A percentile compares a stretch with the other conserved stretches of the same genome.
Evolutionary conservation across 1,140 invertebrate species (phyloP).

Genomic region (Drosophila nasuta): DNA sequence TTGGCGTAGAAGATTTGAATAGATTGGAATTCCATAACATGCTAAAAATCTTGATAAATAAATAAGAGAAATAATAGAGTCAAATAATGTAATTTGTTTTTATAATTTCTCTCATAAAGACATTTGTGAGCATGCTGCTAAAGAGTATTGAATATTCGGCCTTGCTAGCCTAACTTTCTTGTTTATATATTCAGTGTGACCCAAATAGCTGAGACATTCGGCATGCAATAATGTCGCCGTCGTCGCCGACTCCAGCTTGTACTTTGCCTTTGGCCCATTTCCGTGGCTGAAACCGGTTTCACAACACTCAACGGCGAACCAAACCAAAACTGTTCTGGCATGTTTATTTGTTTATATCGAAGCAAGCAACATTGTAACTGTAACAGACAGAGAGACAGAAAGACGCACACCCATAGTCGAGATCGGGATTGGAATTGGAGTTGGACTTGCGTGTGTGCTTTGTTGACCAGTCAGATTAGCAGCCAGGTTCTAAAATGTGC

Average conservation of each 20-base stretch:
- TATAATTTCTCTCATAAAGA: too few species aligned
- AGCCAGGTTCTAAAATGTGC: conserved; percentile 68
- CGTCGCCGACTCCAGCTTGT: conserved; percentile 28
- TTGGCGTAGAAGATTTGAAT: neutral
- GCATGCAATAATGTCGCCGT: conserved; percentile 55
- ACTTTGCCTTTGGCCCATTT: conserved; percentile 56
- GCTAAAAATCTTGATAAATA: too few species aligned
- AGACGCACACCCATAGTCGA: conserved; percentile 15
- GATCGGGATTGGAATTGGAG: conserved; percentile 34
- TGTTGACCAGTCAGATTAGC: conserved; percentile 76
- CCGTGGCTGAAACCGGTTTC: conserved; percentile 44
- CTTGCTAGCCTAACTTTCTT: neutral
- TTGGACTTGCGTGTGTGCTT: conserved; percentile 27
- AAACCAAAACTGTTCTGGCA: conserved; percentile 40
- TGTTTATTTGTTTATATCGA: conserved; percentile 68
- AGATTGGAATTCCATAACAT: too few species aligned
- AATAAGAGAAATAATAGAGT: too few species aligned
- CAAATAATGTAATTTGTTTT: too few species aligned
- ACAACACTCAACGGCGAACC: conserved; percentile 5
- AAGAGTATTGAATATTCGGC: neutral
- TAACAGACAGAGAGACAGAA: conserved; percentile 44
- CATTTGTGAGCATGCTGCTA: too few species aligned
- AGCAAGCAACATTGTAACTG: conserved; percentile 67
- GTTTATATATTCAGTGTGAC: conserved; percentile 44
- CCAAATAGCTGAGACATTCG: conserved; percentile 47